Evolutionary conservation across 2,888 invertebrate species (phyloP).

Genomic region (Perithous albicinctus): DNA sequence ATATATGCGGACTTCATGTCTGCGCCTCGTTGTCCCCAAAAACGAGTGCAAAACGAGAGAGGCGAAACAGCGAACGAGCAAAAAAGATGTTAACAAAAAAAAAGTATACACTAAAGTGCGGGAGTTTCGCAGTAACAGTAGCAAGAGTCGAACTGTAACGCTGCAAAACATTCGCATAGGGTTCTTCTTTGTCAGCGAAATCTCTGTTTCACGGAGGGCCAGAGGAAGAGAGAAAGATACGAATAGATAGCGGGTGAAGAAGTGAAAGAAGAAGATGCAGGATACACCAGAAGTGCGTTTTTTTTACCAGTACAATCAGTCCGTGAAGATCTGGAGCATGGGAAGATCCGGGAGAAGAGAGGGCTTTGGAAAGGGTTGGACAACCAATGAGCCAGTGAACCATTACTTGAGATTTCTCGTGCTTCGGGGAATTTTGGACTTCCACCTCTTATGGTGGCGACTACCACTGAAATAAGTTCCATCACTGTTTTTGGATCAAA

Average conservation of each 20-base stretch:
- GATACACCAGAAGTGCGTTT: slow-evolving; percentile 26
- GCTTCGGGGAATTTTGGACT: slow-evolving; percentile 13
- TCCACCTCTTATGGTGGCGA: not conserved
- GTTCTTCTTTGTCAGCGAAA: slow-evolving; percentile 46
- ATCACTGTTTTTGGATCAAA: too few relatives aligned
- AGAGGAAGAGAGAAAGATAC: slow-evolving; percentile 41
- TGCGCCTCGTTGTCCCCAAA: slow-evolving; percentile 29
- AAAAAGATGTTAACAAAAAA: slow-evolving; percentile 60
- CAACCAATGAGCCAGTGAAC: not conserved
- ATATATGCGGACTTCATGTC: not conserved
- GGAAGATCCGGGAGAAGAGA: slow-evolving; percentile 33
- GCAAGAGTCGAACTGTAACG: slow-evolving; percentile 15
- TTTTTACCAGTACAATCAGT: slow-evolving; percentile 44
- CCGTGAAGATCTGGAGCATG: slow-evolving; percentile 36
- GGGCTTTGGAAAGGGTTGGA: slow-evolving; percentile 27
- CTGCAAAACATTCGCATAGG: slow-evolving; percentile 34
- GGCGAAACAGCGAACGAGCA: not conserved
- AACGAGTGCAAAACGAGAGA: slow-evolving; percentile 47
- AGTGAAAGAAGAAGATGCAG: slow-evolving; percentile 21
- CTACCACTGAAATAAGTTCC: too few relatives aligned
- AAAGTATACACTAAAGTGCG: slow-evolving; percentile 56
- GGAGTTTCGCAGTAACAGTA: slow-evolving; percentile 42
- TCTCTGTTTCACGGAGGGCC: slow-evolving; percentile 28
- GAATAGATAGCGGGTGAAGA: slow-evolving; percentile 7
- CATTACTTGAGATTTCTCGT: slow-evolving; percentile 26